A percentile compares a stretch with the other conserved stretches of the same genome.
phyloP scores from a whole-genome alignment of 2,113 vertebrate species.

The Formicarius rufipectus region DNA sequence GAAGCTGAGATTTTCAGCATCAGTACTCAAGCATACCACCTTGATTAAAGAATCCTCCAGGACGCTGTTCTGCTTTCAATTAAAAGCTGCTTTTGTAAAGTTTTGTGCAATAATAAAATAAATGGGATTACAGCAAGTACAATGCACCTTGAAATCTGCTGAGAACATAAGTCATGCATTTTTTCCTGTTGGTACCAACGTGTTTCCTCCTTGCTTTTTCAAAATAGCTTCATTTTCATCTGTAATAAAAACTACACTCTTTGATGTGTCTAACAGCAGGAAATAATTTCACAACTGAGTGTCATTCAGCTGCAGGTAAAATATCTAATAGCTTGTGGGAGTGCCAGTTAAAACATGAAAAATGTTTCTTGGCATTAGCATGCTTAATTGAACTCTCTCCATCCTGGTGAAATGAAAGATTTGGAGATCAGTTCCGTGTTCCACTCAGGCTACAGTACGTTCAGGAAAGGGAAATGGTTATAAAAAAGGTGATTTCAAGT shows the following conservation, averaged over 20 bases:
- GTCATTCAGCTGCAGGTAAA: conserved; percentile 43
- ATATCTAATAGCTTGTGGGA: not conserved
- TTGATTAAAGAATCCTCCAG: not conserved
- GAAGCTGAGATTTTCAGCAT: not conserved
- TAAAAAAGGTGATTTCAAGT: conserved; percentile 11
- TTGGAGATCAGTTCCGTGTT: not conserved
- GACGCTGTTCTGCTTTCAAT: not conserved
- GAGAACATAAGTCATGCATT: not conserved
- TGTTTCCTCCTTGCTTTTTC: not conserved
- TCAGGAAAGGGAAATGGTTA: conserved; percentile 31
- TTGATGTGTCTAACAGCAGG: conserved; percentile 49
- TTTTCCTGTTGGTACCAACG: conserved; percentile 29
- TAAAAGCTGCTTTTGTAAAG: not conserved
- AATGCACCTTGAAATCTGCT: not conserved
- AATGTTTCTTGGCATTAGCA: conserved; percentile 34
- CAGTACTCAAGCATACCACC: not conserved
- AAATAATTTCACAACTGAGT: conserved; percentile 50
- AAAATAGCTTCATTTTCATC: conserved; percentile 1
- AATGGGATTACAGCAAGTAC: not conserved
- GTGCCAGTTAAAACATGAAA: conserved; percentile 24
- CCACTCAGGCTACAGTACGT: not conserved
- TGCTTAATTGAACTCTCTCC: conserved; percentile 1
- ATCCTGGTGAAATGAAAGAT: not conserved
- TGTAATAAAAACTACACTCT: conserved; percentile 14
- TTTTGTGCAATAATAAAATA: not conserved